These are phyloP conservation scores for Cuculus canorus DNA, from an alignment of 2,797 vertebrate genomes.

Conservation along the genomic window DNA sequence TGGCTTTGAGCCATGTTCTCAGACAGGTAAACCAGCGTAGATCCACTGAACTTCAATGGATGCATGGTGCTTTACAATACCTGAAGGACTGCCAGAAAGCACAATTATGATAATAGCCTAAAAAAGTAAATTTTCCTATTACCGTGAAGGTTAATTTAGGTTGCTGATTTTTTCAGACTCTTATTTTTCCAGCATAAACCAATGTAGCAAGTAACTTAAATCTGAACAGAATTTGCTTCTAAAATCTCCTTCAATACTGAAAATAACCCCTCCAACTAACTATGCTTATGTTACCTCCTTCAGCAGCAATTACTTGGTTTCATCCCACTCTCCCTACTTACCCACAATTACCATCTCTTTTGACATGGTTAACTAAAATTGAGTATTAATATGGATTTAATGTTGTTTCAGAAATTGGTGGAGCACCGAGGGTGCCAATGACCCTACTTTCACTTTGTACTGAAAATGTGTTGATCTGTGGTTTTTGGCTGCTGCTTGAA, in stretches of 20 bases:
- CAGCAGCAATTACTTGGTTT: slow-evolving; percentile 27
- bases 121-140: neutral
- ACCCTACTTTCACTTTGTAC: slow-evolving; percentile 31
- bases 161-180: neutral
- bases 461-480: slow-evolving; percentile 50
- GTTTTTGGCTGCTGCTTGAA: slow-evolving; percentile 59
- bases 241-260: neutral
- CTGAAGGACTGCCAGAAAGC: neutral
- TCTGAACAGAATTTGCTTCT: neutral
- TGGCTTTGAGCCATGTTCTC: neutral
- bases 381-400: slow-evolving; percentile 42
- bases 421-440: neutral
- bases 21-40: neutral
- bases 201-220: neutral
- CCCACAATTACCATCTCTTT: slow-evolving; percentile 54
- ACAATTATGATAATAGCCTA: neutral
- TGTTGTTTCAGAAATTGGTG: slow-evolving; percentile 18
- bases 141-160: neutral
- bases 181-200: neutral
- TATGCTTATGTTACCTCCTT: slow-evolving; percentile 39
- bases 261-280: slow-evolving; percentile 1
- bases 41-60: neutral
- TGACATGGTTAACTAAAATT: slow-evolving; percentile 31
- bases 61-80: neutral
- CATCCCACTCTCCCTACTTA: slow-evolving; percentile 23